Evolutionary conservation across 2,888 invertebrate genomes (phyloP).

Genomic region (Matsumyia berberina): DNA sequence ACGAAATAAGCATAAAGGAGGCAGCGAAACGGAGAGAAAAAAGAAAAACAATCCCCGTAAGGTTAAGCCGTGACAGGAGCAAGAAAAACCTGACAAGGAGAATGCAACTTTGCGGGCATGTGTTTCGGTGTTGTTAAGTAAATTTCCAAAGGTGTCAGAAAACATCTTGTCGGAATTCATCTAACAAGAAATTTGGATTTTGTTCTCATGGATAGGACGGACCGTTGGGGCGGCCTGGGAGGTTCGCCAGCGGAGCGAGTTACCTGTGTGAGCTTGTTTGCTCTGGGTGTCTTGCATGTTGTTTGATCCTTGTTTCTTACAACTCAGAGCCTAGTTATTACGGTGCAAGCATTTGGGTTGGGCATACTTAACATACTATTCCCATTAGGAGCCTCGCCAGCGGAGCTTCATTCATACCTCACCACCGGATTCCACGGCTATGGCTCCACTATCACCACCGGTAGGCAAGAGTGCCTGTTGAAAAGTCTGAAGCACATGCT

Average conservation of each 20-base stretch:
- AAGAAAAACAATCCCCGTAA: constrained; percentile 62
- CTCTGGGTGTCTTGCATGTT: constrained; percentile 76
- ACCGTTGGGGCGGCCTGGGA: constrained; percentile 39
- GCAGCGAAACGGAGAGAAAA: constrained; percentile 5
- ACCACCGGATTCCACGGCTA: constrained; percentile 58
- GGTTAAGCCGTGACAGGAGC: constrained; percentile 76
- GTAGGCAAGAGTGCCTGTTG: constrained; percentile 63
- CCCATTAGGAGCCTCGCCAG: constrained; percentile 66
- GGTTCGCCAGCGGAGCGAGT: constrained; percentile 42
- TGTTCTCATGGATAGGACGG: constrained; percentile 77
- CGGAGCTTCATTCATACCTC: constrained; percentile 68
- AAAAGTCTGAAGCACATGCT: constrained; percentile 58
- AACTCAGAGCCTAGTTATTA: constrained; percentile 75
- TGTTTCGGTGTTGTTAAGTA: constrained; percentile 77
- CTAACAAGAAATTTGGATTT: constrained; percentile 85
- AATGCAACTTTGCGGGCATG: constrained; percentile 76
- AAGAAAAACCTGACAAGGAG: constrained; percentile 76
- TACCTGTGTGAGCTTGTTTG: constrained; percentile 76
- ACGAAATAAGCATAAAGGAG: not conserved
- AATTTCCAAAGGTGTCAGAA: constrained; percentile 84
- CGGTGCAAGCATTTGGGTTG: constrained; percentile 77
- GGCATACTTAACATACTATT: constrained; percentile 77
- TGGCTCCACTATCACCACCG: constrained; percentile 35
- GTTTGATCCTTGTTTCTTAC: constrained; percentile 76
- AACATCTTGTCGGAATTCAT: constrained; percentile 85